A percentile compares a stretch with the other conserved stretches of the same genome.
phyloP scores from a whole-genome alignment of 2,888 invertebrate genomes.

The Incurvaria masculella region DNA sequence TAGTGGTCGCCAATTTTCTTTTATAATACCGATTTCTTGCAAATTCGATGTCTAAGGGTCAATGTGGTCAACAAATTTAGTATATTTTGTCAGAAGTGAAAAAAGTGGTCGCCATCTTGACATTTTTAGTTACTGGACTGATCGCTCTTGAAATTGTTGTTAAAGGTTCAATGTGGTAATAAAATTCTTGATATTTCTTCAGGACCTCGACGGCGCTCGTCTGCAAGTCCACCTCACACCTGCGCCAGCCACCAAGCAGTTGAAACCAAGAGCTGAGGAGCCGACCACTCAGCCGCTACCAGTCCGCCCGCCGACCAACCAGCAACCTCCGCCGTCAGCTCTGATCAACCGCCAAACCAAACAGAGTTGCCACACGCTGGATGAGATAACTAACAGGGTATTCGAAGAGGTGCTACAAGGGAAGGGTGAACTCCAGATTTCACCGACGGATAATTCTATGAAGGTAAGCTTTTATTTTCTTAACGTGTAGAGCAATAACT shows the following conservation, averaged over 20 bases:
- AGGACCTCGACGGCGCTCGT: constrained; percentile 41
- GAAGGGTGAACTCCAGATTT: constrained; percentile 44
- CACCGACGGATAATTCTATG: constrained; percentile 42
- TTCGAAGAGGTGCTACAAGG: constrained; percentile 72
- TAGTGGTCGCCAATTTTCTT: too few species aligned
- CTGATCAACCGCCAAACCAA: constrained; percentile 8
- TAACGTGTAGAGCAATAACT: too few species aligned
- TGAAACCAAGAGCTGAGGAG: constrained; percentile 1
- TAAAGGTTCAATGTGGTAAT: too few species aligned
- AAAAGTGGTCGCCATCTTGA: too few species aligned
- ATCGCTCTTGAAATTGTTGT: too few species aligned
- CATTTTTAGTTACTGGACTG: too few species aligned
- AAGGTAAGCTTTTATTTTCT: constrained; percentile 50
- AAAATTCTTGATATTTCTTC: neutral
- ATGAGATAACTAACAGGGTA: constrained; percentile 74
- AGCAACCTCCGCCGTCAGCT: neutral
- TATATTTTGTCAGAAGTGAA: too few species aligned
- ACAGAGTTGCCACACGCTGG: constrained; percentile 39
- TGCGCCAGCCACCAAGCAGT: neutral
- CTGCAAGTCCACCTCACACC: constrained; percentile 23
- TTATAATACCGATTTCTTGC: too few species aligned
- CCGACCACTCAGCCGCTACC: neutral
- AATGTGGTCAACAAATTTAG: too few species aligned
- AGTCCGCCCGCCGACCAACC: neutral
- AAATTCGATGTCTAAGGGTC: too few species aligned